Percentiles rank a stretch among this genome's conserved stretches.
Conservation (phyloP, 23 tunicate genomes). For the Ascidia mentula region DNA sequence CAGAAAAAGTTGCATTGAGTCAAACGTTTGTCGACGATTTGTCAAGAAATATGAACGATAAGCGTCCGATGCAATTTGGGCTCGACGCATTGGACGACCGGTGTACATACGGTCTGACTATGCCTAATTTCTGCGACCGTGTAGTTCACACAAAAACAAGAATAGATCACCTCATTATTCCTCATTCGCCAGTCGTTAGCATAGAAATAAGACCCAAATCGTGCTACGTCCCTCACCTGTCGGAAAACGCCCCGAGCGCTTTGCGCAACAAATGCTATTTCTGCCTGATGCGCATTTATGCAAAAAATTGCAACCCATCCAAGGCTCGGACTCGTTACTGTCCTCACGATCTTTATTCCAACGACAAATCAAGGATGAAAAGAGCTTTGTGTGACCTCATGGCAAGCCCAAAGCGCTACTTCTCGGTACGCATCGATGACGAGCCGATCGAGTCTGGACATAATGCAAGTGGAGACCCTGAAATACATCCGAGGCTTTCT, state of each 20-base stretch:
- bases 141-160: neutral
- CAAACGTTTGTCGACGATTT: slow-evolving; percentile 22
- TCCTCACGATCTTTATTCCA: slow-evolving; percentile 58
- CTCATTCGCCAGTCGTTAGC: slow-evolving; percentile 30
- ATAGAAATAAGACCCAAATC: slow-evolving; percentile 59
- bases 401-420: slow-evolving; percentile 50
- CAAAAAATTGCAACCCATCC: neutral
- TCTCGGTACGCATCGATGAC: slow-evolving; percentile 38
- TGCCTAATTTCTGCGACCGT: slow-evolving; percentile 45
- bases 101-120: slow-evolving; percentile 22
- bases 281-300: slow-evolving; percentile 23
- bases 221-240: slow-evolving; percentile 39
- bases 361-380: slow-evolving; percentile 29
- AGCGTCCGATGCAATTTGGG: slow-evolving; percentile 21
- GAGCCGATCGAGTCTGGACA: neutral
- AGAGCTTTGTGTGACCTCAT: slow-evolving; percentile 52
- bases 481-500: neutral
- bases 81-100: slow-evolving; percentile 35
- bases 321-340: slow-evolving; percentile 52
- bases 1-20: slow-evolving; percentile 20
- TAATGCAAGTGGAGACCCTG: neutral
- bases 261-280: slow-evolving; percentile 31
- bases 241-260: neutral
- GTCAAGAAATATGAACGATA: slow-evolving; percentile 9
- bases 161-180: neutral